These are phyloP conservation scores for Semibalanus balanoides DNA, from an alignment of 1,140 invertebrate species.

Conservation along the genomic window DNA sequence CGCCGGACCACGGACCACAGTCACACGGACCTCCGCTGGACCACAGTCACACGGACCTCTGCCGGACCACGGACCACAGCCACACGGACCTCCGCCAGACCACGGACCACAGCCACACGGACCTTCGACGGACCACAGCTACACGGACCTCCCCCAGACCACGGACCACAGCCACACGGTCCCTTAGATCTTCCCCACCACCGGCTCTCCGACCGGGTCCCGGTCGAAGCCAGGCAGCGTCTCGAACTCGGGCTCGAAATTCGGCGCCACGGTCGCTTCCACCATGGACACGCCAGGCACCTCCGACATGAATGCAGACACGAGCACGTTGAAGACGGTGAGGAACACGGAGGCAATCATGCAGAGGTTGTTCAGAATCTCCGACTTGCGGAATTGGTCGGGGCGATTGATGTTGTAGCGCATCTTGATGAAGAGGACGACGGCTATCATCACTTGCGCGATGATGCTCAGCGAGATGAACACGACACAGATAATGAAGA, in stretches of 20 bases:
- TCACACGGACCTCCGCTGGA: too few relatives aligned
- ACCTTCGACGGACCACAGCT: too few relatives aligned
- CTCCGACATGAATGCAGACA: slow-evolving; percentile 10
- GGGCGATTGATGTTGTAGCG: slow-evolving; percentile 14
- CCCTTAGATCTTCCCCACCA: too few relatives aligned
- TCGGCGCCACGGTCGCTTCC: too few relatives aligned
- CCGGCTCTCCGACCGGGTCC: too few relatives aligned
- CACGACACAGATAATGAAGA: slow-evolving; percentile 9
- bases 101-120: too few relatives aligned
- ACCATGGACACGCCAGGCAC: neutral
- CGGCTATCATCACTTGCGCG: slow-evolving; percentile 12
- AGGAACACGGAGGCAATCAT: slow-evolving; percentile 13
- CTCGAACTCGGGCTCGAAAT: neutral
- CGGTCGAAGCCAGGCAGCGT: neutral
- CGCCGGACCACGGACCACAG: too few relatives aligned
- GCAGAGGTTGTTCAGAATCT: slow-evolving; percentile 11
- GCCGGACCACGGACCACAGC: too few relatives aligned
- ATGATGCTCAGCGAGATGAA: slow-evolving; percentile 11
- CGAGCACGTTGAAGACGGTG: slow-evolving; percentile 13
- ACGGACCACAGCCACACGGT: too few relatives aligned
- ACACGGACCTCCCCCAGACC: too few relatives aligned
- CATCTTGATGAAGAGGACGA: slow-evolving; percentile 11
- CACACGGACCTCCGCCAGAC: too few relatives aligned
- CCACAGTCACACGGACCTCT: too few relatives aligned
- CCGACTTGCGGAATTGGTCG: slow-evolving; percentile 6